Percentiles rank a stretch among this genome's conserved stretches.
phyloP scores from a whole-genome alignment of 2,888 invertebrate genomes.

The Belgica antarctica region DNA sequence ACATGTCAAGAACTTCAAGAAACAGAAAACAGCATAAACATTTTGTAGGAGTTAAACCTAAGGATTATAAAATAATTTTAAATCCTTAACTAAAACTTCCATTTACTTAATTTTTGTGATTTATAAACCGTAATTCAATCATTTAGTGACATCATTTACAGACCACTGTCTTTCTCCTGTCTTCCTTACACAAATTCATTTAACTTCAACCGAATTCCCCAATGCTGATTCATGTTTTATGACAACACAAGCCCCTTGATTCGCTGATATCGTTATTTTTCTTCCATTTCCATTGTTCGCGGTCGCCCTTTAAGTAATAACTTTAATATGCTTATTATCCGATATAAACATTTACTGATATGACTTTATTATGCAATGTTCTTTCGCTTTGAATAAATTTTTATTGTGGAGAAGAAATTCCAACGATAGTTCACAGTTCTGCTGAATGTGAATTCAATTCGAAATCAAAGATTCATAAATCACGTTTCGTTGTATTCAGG shows the following conservation, averaged over 20 bases:
- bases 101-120: too few relatives aligned
- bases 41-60: too few relatives aligned
- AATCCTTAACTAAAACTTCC: too few relatives aligned
- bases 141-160: too few relatives aligned
- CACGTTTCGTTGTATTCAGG: not conserved
- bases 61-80: too few relatives aligned
- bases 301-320: not conserved
- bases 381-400: slow-evolving; percentile 12
- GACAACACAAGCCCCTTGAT: not conserved
- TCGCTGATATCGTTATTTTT: slow-evolving; percentile 7
- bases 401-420: not conserved
- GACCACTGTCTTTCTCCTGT: too few relatives aligned
- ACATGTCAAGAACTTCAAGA: too few relatives aligned
- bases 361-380: slow-evolving; percentile 14
- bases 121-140: too few relatives aligned
- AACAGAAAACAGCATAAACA: too few relatives aligned
- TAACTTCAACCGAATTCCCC: too few relatives aligned
- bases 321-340: not conserved
- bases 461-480: not conserved
- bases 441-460: not conserved
- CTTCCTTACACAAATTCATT: too few relatives aligned
- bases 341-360: slow-evolving; percentile 5
- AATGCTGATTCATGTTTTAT: slow-evolving; percentile 11
- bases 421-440: not conserved
- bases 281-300: not conserved